phyloP scores from a whole-genome alignment of 2,888 invertebrate species.

The Yponomeuta cagnagella region DNA sequence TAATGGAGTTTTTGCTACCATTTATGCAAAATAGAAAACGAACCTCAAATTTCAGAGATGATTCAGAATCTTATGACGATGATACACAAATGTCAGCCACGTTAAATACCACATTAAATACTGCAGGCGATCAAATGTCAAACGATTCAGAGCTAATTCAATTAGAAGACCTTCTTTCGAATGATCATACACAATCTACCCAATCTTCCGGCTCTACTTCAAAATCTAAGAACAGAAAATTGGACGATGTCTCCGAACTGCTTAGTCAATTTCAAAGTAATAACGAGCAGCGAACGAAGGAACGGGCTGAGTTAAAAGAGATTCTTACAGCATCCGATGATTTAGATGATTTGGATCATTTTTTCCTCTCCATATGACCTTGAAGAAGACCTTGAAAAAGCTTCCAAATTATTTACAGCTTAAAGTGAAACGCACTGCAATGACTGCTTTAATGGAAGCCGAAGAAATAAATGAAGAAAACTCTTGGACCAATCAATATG shows the following conservation, averaged over 20 bases:
- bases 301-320: conserved; percentile 21
- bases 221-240: conserved; percentile 19
- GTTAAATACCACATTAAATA: conserved; percentile 13
- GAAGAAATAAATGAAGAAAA: conserved; percentile 22
- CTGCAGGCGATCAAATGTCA: conserved; percentile 18
- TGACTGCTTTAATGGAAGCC: conserved; percentile 21
- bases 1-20: conserved; percentile 21
- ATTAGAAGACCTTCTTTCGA: conserved; percentile 17
- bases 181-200: conserved; percentile 16
- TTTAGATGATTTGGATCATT: conserved; percentile 16
- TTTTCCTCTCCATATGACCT: conserved; percentile 20
- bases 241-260: conserved; percentile 19
- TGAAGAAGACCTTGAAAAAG: conserved; percentile 21
- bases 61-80: conserved; percentile 16
- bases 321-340: conserved; percentile 17
- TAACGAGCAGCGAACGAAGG: conserved; percentile 19
- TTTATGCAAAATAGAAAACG: conserved; percentile 19
- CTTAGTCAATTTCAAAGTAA: conserved; percentile 19
- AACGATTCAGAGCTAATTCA: conserved; percentile 19
- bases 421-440: conserved; percentile 21
- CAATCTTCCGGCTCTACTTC: conserved; percentile 19
- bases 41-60: conserved; percentile 18
- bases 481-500: conserved; percentile 17
- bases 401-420: conserved; percentile 22
- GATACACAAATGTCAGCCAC: conserved; percentile 21